Evolutionary conservation across 2,888 invertebrate genomes (phyloP).

Genomic region (Frankliniella intonsa): DNA sequence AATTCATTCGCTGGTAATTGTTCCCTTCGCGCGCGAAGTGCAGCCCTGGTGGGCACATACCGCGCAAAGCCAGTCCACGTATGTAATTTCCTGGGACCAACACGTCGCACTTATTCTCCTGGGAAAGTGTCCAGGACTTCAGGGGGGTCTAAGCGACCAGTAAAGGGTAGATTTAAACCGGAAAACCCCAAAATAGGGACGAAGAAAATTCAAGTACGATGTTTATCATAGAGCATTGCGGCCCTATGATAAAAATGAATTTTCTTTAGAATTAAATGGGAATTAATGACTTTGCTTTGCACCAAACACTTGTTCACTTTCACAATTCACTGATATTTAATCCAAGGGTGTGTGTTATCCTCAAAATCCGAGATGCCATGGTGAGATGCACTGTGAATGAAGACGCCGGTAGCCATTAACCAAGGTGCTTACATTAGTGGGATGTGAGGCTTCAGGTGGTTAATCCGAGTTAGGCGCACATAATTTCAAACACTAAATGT

Average conservation of each 20-base stretch:
- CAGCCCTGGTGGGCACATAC: constrained; percentile 11
- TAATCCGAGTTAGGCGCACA: constrained; percentile 14
- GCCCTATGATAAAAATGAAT: too few relatives aligned
- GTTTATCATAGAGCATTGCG: too few relatives aligned
- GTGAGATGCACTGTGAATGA: not conserved
- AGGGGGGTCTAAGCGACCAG: too few relatives aligned
- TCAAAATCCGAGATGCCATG: not conserved
- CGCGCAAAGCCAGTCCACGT: constrained; percentile 9
- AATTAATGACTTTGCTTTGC: too few relatives aligned
- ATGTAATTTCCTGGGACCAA: not conserved
- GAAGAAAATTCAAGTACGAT: too few relatives aligned
- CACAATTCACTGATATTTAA: not conserved
- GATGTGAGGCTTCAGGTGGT: not conserved
- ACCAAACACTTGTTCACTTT: too few relatives aligned
- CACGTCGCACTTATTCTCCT: not conserved
- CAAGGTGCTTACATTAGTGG: not conserved
- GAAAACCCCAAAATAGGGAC: too few relatives aligned
- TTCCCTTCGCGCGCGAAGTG: constrained; percentile 17
- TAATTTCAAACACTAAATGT: not conserved
- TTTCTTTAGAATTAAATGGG: too few relatives aligned
- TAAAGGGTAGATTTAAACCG: too few relatives aligned
- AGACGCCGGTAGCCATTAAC: constrained; percentile 17
- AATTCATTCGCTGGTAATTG: not conserved
- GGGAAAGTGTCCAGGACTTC: too few relatives aligned
- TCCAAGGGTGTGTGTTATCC: not conserved